Conservation (phyloP, 2,888 invertebrate genomes). For the Dinocampus coccinellae region DNA sequence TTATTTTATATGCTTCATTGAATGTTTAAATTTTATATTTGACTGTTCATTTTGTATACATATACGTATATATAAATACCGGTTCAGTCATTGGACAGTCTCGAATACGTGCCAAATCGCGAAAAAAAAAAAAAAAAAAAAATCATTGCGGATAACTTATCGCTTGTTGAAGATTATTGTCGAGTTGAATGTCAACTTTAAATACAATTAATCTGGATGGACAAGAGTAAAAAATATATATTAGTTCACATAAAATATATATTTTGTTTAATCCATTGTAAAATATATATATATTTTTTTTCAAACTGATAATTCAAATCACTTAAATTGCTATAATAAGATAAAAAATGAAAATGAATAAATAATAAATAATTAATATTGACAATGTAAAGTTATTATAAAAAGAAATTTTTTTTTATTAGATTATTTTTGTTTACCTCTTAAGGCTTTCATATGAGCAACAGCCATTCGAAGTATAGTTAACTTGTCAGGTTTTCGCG, state of each 20-base stretch:
- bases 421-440: constrained; percentile 77
- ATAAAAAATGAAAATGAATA: not conserved
- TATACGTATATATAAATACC: not conserved
- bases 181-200: constrained; percentile 15
- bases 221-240: not conserved
- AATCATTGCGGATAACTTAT: constrained; percentile 35
- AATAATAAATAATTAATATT: not conserved
- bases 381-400: not conserved
- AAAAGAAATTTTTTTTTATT: not conserved
- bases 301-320: too few species aligned
- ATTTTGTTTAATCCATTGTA: too few species aligned
- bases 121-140: too few species aligned
- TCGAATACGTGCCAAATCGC: constrained; percentile 45
- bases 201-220: not conserved
- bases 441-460: constrained; percentile 97
- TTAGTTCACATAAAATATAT: too few species aligned
- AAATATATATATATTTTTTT: too few species aligned
- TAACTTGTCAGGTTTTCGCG: constrained; percentile 98
- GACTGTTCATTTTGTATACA: not conserved
- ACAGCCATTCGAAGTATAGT: constrained; percentile 99
- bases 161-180: constrained; percentile 27
- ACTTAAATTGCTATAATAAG: too few species aligned
- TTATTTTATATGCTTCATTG: not conserved
- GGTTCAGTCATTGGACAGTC: constrained; percentile 26
- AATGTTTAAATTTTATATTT: not conserved